A percentile compares a stretch with the other conserved stretches of the same genome.
Evolutionary conservation across 35 echinoderm and acorn worm genomes (phyloP).

Genomic region (Apostichopus parvimensis): DNA sequence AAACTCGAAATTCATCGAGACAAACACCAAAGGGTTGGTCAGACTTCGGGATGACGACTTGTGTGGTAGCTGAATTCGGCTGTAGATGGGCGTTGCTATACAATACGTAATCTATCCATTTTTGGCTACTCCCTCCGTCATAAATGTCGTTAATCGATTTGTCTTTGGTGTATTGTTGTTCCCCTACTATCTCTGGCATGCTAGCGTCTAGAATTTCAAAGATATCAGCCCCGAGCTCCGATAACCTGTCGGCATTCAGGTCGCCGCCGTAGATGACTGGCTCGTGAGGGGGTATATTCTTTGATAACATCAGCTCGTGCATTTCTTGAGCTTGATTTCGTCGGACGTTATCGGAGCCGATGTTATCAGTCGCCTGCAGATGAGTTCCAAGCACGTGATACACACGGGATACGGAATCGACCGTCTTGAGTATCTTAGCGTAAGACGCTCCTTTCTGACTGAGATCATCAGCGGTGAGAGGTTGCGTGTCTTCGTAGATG

Average conservation of each 20-base stretch:
- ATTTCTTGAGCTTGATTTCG: constrained; percentile 64
- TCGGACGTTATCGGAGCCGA: constrained; percentile 41
- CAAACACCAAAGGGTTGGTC: constrained; percentile 55
- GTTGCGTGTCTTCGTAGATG: constrained; percentile 35
- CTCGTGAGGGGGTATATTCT: constrained; percentile 47
- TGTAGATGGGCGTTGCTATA: constrained; percentile 59
- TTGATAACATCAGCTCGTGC: constrained; percentile 57
- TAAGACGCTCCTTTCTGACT: constrained; percentile 52
- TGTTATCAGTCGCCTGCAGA: constrained; percentile 53
- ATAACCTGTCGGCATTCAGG: constrained; percentile 50
- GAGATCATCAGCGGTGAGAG: constrained; percentile 39
- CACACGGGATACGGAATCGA: constrained; percentile 11
- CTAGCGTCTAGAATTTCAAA: constrained; percentile 56
- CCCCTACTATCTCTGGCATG: constrained; percentile 58
- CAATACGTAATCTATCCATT: constrained; percentile 69
- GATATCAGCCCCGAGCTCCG: constrained; percentile 47
- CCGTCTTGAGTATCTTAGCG: constrained; percentile 51
- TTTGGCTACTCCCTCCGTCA: constrained; percentile 50
- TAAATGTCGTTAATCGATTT: constrained; percentile 53
- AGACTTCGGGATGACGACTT: constrained; percentile 50
- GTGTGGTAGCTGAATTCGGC: constrained; percentile 39
- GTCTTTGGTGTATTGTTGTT: constrained; percentile 56
- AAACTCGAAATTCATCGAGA: constrained; percentile 50
- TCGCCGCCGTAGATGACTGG: constrained; percentile 73
- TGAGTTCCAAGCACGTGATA: constrained; percentile 73